Base-by-base conservation (phyloP, 2,797 vertebrate genomes). In the Fringilla coelebs region DNA sequence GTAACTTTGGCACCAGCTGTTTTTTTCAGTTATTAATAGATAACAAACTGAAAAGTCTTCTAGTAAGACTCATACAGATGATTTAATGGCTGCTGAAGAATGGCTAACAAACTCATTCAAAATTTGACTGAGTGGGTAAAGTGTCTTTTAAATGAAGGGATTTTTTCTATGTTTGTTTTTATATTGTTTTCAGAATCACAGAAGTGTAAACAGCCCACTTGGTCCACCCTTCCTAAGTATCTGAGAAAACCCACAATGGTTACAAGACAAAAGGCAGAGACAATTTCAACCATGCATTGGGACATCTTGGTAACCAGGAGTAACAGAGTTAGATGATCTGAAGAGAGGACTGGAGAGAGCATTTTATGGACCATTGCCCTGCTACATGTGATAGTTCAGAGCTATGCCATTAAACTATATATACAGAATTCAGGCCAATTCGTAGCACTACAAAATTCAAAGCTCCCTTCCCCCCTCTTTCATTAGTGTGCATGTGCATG, bases 11-110 rank as follows among this genome's bases (percentile, higher is more conserved):
- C 71, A 95, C 43, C 77, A 90, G 63, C 60, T 89, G 67, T 31
- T 94, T 94, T 93, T 90, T 82, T 60, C 29, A 31, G 55, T 78
- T 90, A 86, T 85, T 94, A 91, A 87, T 79, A 87, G 63, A 71
- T 73, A 77, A 66, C 0, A 0, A 90, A 74, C 63, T 77, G 65
- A 82, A 86, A 94, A 91, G 7, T 79, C 52, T 87, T 93, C 24
- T 73, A 60, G n/a, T 67, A 73, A 89, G 65, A 89, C 51, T 32
- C 57, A 65, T 70, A 41, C 11, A 82, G 84, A 87, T 74, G 32
- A 95, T 77, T 82, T 89, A 87, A 74, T 29, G 45, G 14, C 41
- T 85, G 8, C 32, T 85, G 38, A 92, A 88, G 43, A 85, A 74
- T 40, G 20, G 5, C 17, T 87, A 66, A 74, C 9, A 87, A 86